phyloP scores from a whole-genome alignment of 2,797 vertebrate species.

The Acrocephalus scirpaceus region DNA sequence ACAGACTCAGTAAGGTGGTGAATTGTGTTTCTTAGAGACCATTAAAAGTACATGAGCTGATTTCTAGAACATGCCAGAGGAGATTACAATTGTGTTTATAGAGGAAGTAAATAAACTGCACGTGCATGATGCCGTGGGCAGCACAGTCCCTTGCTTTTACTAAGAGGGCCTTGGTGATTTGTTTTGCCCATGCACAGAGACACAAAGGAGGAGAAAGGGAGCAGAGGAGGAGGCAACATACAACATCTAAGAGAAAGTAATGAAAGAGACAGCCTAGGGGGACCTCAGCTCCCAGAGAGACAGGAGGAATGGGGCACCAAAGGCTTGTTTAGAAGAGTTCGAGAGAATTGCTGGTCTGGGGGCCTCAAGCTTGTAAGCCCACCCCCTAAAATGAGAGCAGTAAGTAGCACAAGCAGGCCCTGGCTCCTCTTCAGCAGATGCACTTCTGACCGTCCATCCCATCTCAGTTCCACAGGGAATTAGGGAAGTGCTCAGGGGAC shows the following conservation, averaged over 20 bases:
- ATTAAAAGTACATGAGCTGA: slow-evolving; percentile 53
- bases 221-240: slow-evolving; percentile 8
- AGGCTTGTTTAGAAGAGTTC: slow-evolving; percentile 31
- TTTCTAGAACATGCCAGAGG: slow-evolving; percentile 49
- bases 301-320: neutral
- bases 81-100: slow-evolving; percentile 43
- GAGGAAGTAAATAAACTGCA: slow-evolving; percentile 39
- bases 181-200: slow-evolving; percentile 47
- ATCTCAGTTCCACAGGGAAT: slow-evolving; percentile 62
- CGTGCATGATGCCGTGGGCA: neutral
- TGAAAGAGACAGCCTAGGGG: neutral
- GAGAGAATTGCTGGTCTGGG: slow-evolving; percentile 37
- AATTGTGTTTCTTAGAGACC: slow-evolving; percentile 53
- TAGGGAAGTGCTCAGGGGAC: slow-evolving; percentile 52
- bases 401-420: slow-evolving; percentile 36
- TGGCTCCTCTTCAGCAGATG: slow-evolving; percentile 56
- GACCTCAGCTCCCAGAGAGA: neutral
- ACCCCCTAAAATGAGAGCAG: slow-evolving; percentile 23
- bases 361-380: slow-evolving; percentile 20
- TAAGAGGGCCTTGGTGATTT: neutral
- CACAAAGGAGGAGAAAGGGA: neutral
- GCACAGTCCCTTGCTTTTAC: slow-evolving; percentile 30
- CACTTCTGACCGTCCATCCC: slow-evolving; percentile 48
- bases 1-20: slow-evolving; percentile 39
- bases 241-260: slow-evolving; percentile 41